phyloP scores from a whole-genome alignment of 2,113 vertebrate species.

The Neolamprologus brichardi region DNA sequence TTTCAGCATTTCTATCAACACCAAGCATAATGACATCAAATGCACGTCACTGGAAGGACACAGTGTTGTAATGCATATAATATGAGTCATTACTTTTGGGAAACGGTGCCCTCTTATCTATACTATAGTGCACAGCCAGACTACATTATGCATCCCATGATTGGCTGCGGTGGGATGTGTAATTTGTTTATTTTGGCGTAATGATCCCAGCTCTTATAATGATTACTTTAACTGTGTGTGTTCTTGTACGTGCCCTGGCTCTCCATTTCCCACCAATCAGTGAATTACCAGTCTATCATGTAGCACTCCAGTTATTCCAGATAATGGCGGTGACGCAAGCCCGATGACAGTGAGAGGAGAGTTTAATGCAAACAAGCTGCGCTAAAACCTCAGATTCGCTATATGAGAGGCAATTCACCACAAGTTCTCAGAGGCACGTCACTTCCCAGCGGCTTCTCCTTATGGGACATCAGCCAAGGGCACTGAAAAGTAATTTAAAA shows the following conservation, averaged over 20 bases:
- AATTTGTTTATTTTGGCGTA: slow-evolving; percentile 36
- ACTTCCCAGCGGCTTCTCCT: not conserved
- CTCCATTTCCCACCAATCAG: not conserved
- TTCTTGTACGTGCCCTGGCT: slow-evolving; percentile 6
- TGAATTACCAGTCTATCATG: not conserved
- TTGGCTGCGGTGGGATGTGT: not conserved
- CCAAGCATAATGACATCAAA: not conserved
- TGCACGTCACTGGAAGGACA: not conserved
- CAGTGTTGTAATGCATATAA: not conserved
- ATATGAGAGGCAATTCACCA: not conserved
- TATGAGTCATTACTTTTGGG: not conserved
- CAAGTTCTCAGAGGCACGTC: not conserved
- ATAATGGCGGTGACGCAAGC: slow-evolving; percentile 20
- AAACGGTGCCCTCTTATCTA: not conserved
- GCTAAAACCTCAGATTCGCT: not conserved
- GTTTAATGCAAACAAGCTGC: not conserved
- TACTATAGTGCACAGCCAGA: not conserved
- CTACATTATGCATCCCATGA: not conserved
- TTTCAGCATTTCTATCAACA: not conserved
- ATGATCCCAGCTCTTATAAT: not conserved
- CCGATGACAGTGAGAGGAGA: not conserved
- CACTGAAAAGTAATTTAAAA: not conserved
- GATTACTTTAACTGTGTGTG: not conserved
- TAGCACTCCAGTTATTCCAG: not conserved
- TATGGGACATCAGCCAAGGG: not conserved